These are phyloP conservation scores for Eulemur macaco DNA, from an alignment of 2,113 vertebrate species.

Conservation along the genomic window DNA sequence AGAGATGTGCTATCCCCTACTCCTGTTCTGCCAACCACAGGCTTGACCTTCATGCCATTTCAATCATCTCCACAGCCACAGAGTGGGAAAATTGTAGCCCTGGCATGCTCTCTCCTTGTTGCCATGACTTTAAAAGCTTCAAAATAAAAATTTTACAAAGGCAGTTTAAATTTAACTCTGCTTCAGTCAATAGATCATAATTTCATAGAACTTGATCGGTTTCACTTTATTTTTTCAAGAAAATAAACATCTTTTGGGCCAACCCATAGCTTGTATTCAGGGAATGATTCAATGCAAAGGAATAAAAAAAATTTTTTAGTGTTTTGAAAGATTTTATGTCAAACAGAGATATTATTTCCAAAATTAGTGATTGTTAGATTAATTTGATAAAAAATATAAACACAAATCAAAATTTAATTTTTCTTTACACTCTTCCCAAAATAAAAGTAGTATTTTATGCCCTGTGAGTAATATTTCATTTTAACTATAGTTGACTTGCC, in stretches of 20 bases:
- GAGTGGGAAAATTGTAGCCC: not conserved
- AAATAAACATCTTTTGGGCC: not conserved
- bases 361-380: not conserved
- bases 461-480: not conserved
- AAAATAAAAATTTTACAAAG: not conserved
- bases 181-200: not conserved
- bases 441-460: not conserved
- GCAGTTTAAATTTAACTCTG: not conserved
- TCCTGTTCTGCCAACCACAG: not conserved
- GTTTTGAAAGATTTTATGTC: slow-evolving; percentile 33
- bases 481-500: not conserved
- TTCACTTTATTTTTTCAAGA: slow-evolving; percentile 38
- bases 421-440: not conserved
- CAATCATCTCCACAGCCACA: not conserved
- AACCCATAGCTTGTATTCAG: not conserved
- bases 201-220: not conserved
- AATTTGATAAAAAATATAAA: not conserved
- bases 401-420: not conserved
- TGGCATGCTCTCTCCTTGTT: not conserved
- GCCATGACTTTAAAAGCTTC: not conserved
- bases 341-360: not conserved
- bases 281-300: not conserved
- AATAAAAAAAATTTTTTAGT: not conserved
- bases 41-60: not conserved
- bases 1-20: not conserved